Percentiles rank a stretch among this genome's conserved stretches.
Conservation (phyloP, 2,888 invertebrate genomes). For the Pherbina coryleti region DNA sequence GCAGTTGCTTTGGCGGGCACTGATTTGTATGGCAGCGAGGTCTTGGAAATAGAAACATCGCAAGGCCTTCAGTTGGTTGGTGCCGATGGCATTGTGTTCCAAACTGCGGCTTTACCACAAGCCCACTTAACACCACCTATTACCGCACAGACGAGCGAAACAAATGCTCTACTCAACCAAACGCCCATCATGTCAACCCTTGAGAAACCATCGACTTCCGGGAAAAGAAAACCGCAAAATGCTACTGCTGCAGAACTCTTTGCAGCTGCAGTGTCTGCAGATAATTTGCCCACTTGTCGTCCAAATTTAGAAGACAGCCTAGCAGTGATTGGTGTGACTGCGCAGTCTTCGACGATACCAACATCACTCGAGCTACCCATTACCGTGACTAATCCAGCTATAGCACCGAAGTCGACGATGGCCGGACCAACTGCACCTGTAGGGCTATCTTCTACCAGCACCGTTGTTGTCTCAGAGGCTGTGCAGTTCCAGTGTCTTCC, state of each 20-base stretch:
- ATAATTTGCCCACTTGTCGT: conserved; percentile 43
- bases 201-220: conserved; percentile 74
- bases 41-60: conserved; percentile 54
- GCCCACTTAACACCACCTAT: conserved; percentile 59
- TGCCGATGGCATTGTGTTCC: conserved; percentile 53
- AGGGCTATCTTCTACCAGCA: conserved; percentile 18
- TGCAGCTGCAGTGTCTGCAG: conserved; percentile 18
- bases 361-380: conserved; percentile 82
- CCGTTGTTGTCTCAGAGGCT: conserved; percentile 24
- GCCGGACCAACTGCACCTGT: conserved; percentile 45
- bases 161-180: conserved; percentile 80
- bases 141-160: conserved; percentile 76
- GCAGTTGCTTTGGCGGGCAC: conserved; percentile 83
- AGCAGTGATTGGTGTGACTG: conserved; percentile 74
- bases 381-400: conserved; percentile 82
- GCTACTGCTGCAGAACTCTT: conserved; percentile 8
- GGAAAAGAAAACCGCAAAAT: conserved; percentile 13
- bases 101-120: conserved; percentile 50
- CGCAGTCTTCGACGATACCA: conserved; percentile 72
- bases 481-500: conserved; percentile 37
- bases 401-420: conserved; percentile 71
- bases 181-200: conserved; percentile 85
- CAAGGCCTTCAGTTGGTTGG: conserved; percentile 51
- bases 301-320: conserved; percentile 72
- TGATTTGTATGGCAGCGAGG: conserved; percentile 75